Conservation (phyloP, 2,888 invertebrate genomes). For the Drosophila monieri region DNA sequence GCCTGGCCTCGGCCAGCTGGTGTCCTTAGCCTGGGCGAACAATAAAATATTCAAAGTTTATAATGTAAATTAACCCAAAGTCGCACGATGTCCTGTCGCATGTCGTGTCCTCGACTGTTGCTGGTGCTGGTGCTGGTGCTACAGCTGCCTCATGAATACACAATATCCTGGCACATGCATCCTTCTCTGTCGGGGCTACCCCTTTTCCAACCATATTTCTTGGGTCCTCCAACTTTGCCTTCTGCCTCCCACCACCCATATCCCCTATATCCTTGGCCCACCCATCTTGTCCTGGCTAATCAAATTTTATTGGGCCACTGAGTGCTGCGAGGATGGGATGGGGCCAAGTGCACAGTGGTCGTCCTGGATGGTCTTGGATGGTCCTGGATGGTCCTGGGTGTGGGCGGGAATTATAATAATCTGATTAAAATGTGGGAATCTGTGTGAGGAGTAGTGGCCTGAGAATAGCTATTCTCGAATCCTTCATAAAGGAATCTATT, state of each 20-base stretch:
- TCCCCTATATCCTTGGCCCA: constrained; percentile 12
- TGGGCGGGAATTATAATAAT: neutral
- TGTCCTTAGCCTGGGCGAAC: constrained; percentile 71
- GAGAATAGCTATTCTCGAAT: neutral
- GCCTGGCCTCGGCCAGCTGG: constrained; percentile 18
- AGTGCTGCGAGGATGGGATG: constrained; percentile 21
- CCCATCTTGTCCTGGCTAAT: constrained; percentile 57
- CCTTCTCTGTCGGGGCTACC: neutral
- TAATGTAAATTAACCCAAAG: constrained; percentile 79
- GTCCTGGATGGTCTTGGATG: neutral
- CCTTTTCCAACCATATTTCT: neutral
- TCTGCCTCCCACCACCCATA: neutral
- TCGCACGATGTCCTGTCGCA: constrained; percentile 62
- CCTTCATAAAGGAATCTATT: neutral
- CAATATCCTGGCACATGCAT: constrained; percentile 49
- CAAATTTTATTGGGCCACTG: constrained; percentile 68
- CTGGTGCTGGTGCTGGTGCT: neutral
- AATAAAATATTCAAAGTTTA: constrained; percentile 78
- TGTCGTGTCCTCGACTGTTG: constrained; percentile 41
- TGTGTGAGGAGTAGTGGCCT: neutral
- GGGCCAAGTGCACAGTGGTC: constrained; percentile 37
- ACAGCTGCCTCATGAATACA: constrained; percentile 65
- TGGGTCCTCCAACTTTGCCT: constrained; percentile 52
- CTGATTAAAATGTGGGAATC: neutral
- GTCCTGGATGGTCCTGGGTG: neutral